phyloP scores from a whole-genome alignment of 2,113 vertebrate genomes.

The Amblyopsis rosae region DNA sequence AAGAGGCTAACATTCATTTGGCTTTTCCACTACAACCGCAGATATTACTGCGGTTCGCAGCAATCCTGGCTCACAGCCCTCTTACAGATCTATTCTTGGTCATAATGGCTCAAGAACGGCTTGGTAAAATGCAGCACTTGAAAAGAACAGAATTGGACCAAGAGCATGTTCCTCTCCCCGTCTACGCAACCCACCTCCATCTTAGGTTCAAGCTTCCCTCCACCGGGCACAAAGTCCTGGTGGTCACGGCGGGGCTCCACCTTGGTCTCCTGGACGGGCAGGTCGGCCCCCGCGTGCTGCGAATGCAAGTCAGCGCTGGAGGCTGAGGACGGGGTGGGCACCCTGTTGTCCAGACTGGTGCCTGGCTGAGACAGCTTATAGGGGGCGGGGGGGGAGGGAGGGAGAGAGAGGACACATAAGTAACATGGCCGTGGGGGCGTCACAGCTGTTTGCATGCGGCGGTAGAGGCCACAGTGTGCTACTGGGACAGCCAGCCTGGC shows the following conservation, averaged over 20 bases:
- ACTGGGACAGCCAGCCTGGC: no score
- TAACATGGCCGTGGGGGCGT: not conserved
- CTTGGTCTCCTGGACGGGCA: constrained; percentile 83
- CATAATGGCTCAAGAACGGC: not conserved
- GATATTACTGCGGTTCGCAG: not conserved
- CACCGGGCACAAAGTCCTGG: constrained; percentile 79
- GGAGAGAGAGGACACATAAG: not conserved
- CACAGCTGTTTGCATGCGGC: constrained; percentile 43
- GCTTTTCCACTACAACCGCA: no score
- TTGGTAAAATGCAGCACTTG: not conserved
- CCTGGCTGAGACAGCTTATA: constrained; percentile 87
- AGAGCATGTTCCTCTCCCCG: not conserved
- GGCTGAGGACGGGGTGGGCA: constrained; percentile 91
- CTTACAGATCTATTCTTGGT: not conserved
- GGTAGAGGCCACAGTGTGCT: constrained; percentile 28
- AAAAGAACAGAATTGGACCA: not conserved
- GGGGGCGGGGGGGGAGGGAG: constrained; percentile 16
- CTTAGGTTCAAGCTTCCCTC: constrained; percentile 85
- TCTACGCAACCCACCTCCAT: constrained; percentile 79
- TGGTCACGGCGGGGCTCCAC: constrained; percentile 80
- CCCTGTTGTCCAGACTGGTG: constrained; percentile 88
- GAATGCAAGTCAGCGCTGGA: constrained; percentile 84
- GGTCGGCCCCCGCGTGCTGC: constrained; percentile 86
- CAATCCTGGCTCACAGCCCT: not conserved
- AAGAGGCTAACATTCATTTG: no score